Evolutionary conservation across 2,888 invertebrate genomes (phyloP), one percentile per base, ranked within the genome.

Genomic region (Tinea trinotella): DNA sequence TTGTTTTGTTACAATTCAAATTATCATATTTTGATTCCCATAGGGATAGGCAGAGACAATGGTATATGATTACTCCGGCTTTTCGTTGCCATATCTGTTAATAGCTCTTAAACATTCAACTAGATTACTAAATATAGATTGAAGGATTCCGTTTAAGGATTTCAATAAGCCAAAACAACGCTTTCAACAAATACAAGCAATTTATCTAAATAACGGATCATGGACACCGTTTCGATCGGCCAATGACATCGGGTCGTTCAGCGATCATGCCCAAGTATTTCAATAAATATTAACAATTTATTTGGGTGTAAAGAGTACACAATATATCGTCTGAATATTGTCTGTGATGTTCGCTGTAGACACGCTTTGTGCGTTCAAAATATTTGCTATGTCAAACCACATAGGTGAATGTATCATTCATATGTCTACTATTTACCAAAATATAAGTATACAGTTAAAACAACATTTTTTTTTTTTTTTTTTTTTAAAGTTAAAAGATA

Each of bases 211-310:
- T 40, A n/a, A 40, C 13, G n/a, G 40, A 15, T n/a, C 40, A 40
- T 3, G 40, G 15, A 40, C 40, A 40, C 4, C 40, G 13, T 40
- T 40, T 15, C 46, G n/a, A 17, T 19, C 13, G 46, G 46, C 17
- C 46, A 19, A 46, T n/a, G 46, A 17, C 46, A 17, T 19, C 19
- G 17, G 6, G 46, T 5, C 46, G 13, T 19, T 19, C 15, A 46
- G 46, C 46, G 46, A 46, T 46, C 18, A 19, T 17, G 4, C 46
- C 46, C 46, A 46, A 46, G 18, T 46, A 46, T 46, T 46, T 46
- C 46, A 46, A 46, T 46, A 46, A 46, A 46, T 46, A 17, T 17
- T 19, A 18, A 46, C 17, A 19, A 46, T 46, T 46, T 46, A 19
- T 19, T 44, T 44, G 18, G 15, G 44, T 17, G 17, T 13, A 44